phyloP scores from a whole-genome alignment of 2,113 vertebrate genomes.

The Peromyscus californicus region DNA sequence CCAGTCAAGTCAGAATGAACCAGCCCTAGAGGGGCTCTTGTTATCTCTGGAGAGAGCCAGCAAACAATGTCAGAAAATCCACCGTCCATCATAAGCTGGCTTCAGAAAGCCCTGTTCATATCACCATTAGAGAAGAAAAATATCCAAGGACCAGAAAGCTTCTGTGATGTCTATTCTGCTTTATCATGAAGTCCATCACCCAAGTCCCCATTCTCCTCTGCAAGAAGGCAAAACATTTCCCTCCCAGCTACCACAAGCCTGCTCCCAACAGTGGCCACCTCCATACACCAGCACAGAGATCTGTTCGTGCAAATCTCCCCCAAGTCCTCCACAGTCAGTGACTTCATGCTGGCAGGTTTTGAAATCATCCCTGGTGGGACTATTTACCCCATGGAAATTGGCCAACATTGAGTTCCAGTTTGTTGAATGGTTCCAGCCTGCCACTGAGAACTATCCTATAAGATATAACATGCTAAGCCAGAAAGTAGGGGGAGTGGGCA shows the following conservation, averaged over 20 bases:
- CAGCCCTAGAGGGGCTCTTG: not conserved
- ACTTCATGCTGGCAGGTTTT: slow-evolving; percentile 8
- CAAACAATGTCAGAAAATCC: not conserved
- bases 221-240: not conserved
- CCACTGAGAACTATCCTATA: not conserved
- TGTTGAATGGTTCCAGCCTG: not conserved
- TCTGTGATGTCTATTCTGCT: not conserved
- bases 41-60: not conserved
- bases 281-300: not conserved
- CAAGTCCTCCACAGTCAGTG: not conserved
- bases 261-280: not conserved
- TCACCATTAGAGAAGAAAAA: not conserved
- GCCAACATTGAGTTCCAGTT: slow-evolving; percentile 4
- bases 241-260: not conserved
- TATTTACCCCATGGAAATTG: slow-evolving; percentile 43
- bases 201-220: not conserved
- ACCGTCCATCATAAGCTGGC: not conserved
- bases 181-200: not conserved
- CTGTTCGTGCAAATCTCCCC: not conserved
- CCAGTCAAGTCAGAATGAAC: not conserved
- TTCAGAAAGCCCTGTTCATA: not conserved
- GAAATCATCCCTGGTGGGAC: not conserved
- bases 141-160: not conserved
- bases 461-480: not conserved
- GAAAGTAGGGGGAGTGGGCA: not conserved